Evolutionary conservation across 2,797 vertebrate species (phyloP), one percentile per base, ranked within the genome.

Genomic region (Argyrosomus regius): DNA sequence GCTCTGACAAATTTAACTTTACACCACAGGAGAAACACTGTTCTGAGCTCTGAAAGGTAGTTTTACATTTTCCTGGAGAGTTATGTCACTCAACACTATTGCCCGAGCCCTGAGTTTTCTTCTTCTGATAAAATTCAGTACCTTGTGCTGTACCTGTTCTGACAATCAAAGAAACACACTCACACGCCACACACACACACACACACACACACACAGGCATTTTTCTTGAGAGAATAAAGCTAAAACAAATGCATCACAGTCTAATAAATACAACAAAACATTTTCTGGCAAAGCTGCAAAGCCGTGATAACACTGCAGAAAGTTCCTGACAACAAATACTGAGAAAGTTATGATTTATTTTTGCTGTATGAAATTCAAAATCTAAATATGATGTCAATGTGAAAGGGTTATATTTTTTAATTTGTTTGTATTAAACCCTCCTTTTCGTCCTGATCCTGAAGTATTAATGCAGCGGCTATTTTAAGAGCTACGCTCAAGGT

Each of bases 201-300:
- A 22, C 63, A 48, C 11, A 75, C 17, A 50, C 18, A 35, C 35
- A 48, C 54, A 59, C 17, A 57, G 16, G 26, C 41, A 53, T 45
- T 35, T 68, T 67, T 80, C 18, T 65, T 18, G 22, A 61, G 57
- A 66, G 41, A 45, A 76, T 68, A 78, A 76, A 87, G 59, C 62
- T 72, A 77, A 91, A 83, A 80, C 53, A 88, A 88, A 88, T 28
- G 72, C 72, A 78, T 82, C 77, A 72, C 80, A 86, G 71, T 84
- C 66, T 80, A 67, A 89, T 80, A 88, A 90, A 88, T 76, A 87
- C 22, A 84, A 70, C 24, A 72, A 72, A 5, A 83, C 43, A 71
- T 53, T 67, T 71, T 26, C 70, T 77, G 72, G 62, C 39, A 56
- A 83, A 82, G 74, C 73, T 61, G 76, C 62, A 82, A 82, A 85